Evolutionary conservation across 2,888 invertebrate genomes (phyloP).

Genomic region (Pyralis farinalis): DNA sequence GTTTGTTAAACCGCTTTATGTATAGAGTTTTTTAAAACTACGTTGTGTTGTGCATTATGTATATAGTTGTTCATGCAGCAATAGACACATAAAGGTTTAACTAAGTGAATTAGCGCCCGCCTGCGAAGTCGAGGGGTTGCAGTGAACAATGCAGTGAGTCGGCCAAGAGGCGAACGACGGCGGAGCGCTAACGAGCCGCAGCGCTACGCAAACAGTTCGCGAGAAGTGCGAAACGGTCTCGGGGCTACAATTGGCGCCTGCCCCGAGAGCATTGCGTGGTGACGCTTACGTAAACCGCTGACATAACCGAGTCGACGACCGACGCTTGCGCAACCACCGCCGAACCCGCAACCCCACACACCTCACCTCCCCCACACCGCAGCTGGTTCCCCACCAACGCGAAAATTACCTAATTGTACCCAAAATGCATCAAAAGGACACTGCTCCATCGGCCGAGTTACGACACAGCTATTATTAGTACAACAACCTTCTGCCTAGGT

Average conservation of each 20-base stretch:
- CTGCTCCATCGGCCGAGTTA: constrained; percentile 61
- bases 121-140: constrained; percentile 24
- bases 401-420: constrained; percentile 73
- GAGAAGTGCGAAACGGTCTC: constrained; percentile 71
- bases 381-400: constrained; percentile 46
- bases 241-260: constrained; percentile 64
- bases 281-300: constrained; percentile 76
- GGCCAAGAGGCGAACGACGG: constrained; percentile 36
- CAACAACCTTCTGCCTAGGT: constrained; percentile 64
- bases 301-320: constrained; percentile 81
- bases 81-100: constrained; percentile 17
- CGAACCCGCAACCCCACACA: constrained; percentile 74
- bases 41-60: too few species aligned
- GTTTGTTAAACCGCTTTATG: too few species aligned
- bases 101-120: constrained; percentile 37
- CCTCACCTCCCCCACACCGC: constrained; percentile 48
- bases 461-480: constrained; percentile 64
- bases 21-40: too few species aligned
- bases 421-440: constrained; percentile 75
- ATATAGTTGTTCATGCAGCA: constrained; percentile 1
- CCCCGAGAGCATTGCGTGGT: constrained; percentile 72
- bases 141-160: constrained; percentile 39
- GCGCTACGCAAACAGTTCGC: constrained; percentile 65
- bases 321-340: constrained; percentile 71
- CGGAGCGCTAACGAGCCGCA: constrained; percentile 55